Percentiles rank a stretch among this genome's conserved stretches.
These are phyloP conservation scores for Nephrotoma flavescens DNA, from an alignment of 2,888 invertebrate species.

Conservation along the genomic window DNA sequence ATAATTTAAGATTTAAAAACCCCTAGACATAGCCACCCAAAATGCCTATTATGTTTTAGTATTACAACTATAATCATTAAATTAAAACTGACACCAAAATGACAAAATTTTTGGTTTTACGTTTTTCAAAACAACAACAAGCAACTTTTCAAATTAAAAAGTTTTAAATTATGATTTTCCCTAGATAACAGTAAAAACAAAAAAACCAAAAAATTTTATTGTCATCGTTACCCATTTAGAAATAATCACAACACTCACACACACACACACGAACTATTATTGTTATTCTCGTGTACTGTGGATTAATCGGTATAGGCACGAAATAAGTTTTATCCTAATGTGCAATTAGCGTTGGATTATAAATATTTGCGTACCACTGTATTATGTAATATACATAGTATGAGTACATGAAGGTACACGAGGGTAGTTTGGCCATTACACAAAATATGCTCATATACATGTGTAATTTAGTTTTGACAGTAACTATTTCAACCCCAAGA, in stretches of 20 bases:
- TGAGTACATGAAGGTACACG: no score
- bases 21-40: not conserved
- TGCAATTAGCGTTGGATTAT: not conserved
- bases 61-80: not conserved
- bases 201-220: not conserved
- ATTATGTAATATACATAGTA: no score
- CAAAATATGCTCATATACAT: not conserved
- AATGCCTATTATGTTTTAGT: not conserved
- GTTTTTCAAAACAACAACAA: not conserved
- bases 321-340: not conserved
- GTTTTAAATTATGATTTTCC: not conserved
- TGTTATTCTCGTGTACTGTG: not conserved
- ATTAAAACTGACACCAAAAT: not conserved
- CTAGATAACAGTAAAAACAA: not conserved
- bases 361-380: not conserved
- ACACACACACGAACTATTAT: not conserved
- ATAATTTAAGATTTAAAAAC: no score
- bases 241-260: not conserved
- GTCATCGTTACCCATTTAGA: not conserved
- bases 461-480: not conserved
- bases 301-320: not conserved
- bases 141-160: not conserved
- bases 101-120: not conserved
- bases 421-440: no score
- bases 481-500: not conserved